Evolutionary conservation across 2,113 vertebrate species (phyloP).

Genomic region (Antidorcas marsupialis): DNA sequence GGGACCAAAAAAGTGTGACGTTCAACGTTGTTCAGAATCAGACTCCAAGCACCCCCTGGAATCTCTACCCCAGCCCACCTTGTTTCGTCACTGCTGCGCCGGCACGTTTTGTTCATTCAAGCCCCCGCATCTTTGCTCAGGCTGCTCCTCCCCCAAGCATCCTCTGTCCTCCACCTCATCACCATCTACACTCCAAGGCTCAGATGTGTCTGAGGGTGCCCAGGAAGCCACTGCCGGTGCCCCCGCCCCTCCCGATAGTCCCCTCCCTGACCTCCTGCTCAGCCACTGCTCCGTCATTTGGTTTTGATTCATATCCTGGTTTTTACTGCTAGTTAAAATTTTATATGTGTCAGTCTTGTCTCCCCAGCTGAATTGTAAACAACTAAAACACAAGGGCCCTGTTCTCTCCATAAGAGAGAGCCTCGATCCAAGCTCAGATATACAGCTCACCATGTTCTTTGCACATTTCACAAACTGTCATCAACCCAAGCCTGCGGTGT

Average conservation of each 20-base stretch:
- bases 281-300: neutral
- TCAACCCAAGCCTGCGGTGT: neutral
- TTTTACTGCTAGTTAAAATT: conserved; percentile 12
- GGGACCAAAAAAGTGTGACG: fast-evolving
- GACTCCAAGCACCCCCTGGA: no score
- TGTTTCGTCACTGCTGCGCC: neutral
- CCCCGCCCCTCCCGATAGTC: fast-evolving
- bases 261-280: neutral
- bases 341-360: neutral
- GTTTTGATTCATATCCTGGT: neutral
- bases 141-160: neutral
- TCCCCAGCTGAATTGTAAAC: neutral
- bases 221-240: neutral
- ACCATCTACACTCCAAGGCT: neutral
- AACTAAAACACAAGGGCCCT: neutral
- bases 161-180: neutral
- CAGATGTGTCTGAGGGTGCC: no score
- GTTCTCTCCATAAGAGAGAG: neutral
- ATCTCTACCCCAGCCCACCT: fast-evolving
- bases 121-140: fast-evolving
- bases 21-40: neutral
- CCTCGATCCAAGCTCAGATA: no score
- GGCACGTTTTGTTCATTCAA: fast-evolving
- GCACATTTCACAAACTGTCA: neutral
- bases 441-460: neutral